Conservation (phyloP, 2,113 vertebrate genomes). For the Ceuthmochares aereus region DNA sequence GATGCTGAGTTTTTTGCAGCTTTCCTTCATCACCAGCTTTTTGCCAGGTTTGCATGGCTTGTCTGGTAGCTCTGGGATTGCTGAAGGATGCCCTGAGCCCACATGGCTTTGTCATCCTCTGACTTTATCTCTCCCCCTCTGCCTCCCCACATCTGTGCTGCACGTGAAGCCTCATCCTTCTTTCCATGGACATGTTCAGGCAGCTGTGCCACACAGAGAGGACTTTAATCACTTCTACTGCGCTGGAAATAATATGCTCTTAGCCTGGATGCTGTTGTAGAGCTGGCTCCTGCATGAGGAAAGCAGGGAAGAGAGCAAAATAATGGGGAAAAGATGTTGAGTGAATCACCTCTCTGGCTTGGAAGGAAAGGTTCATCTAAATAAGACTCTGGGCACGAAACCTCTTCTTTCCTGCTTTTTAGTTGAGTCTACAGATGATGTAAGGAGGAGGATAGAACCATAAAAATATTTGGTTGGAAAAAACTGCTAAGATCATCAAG, state of each 20-base stretch:
- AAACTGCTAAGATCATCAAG: too few relatives aligned
- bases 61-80: not conserved
- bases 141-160: not conserved
- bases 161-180: not conserved
- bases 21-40: not conserved
- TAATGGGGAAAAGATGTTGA: not conserved
- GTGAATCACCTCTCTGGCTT: not conserved
- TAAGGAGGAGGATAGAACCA: not conserved
- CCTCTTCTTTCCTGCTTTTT: not conserved
- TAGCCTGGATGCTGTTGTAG: not conserved
- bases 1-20: not conserved
- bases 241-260: not conserved
- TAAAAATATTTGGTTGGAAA: too few relatives aligned
- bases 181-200: not conserved
- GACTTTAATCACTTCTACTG: not conserved
- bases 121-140: not conserved
- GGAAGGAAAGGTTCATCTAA: not conserved
- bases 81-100: not conserved
- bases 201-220: not conserved
- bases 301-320: not conserved
- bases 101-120: not conserved
- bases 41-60: not conserved
- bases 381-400: not conserved
- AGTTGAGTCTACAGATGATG: not conserved
- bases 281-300: not conserved